Evolutionary conservation across 1,140 invertebrate species (phyloP), one percentile per base, ranked within the genome.

Genomic region (Drosophila sp.): DNA sequence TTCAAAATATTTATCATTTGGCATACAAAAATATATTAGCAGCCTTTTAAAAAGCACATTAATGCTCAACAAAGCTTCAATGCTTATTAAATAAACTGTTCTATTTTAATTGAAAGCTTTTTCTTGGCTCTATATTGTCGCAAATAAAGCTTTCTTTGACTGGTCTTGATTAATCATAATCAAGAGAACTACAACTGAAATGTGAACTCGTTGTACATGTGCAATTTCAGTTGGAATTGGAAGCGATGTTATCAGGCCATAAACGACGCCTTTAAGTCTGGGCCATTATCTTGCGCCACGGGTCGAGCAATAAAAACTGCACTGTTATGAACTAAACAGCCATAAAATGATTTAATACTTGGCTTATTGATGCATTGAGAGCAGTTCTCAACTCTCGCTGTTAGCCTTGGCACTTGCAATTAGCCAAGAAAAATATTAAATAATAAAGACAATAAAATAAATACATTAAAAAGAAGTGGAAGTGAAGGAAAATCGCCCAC

Each of bases 211-310:
- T 70, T 70, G 48, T 45, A 53, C 13, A 34, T 50, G n/a, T 34
- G 13, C 16, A 18, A 46, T 46, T 18, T 4, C 11, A 29, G 45
- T 58, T 46, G 6, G 9, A 46, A 21, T 14, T 14, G 21, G 9
- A 36, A 25, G 7, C 32, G 8, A 34, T 72, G 38, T 54, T 76
- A 76, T 76, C 66, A 65, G 66, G 5, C 57, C 66, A 70, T 70
- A 70, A 70, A 65, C 61, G 82, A 73, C 83, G 78, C 83, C 83
- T 59, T 34, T 27, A 65, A 79, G 83, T 87, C 83, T 87, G 71
- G 46, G 27, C 40, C 69, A 84, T 81, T 86, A 80, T 86, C 73
- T 46, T 21, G 21, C 43, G 18, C 32, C 14, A 45, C 51, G 53
- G 9, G 29, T 27, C 8, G 36, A 13, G 40, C 14, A 72, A 65